A percentile compares a stretch with the other conserved stretches of the same genome.
phyloP scores from a whole-genome alignment of 2,888 invertebrate species.

The Mantis religiosa region DNA sequence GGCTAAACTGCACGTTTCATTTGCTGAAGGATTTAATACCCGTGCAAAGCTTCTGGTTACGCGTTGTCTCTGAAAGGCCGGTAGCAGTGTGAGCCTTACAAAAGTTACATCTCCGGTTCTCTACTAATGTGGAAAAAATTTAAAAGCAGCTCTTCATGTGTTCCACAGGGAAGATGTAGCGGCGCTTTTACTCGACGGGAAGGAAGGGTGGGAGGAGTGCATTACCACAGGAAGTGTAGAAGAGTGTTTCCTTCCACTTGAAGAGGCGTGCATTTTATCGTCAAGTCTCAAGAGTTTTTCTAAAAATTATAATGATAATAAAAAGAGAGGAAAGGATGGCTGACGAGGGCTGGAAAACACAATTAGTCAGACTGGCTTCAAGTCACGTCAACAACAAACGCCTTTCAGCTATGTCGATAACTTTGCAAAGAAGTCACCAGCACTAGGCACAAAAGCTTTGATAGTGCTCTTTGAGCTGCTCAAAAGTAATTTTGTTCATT shows the following conservation, averaged over 20 bases:
- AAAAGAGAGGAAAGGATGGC: background rate
- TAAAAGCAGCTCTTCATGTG: background rate
- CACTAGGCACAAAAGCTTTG: background rate
- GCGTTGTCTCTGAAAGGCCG: background rate
- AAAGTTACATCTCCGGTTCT: background rate
- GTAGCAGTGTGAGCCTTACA: background rate
- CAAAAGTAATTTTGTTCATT: no score
- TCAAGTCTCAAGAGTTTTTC: background rate
- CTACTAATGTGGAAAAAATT: background rate
- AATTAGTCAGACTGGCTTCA: background rate
- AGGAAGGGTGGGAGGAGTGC: background rate
- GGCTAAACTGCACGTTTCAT: background rate
- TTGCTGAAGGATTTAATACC: background rate
- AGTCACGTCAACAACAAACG: background rate
- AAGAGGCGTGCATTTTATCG: background rate
- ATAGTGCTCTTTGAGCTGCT: no score
- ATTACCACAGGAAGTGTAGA: background rate
- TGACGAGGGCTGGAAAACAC: background rate
- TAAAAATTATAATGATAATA: background rate
- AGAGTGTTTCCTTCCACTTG: background rate
- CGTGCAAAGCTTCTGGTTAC: background rate
- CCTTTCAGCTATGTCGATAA: background rate
- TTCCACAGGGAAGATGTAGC: background rate
- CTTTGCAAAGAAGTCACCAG: background rate
- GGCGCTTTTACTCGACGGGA: background rate